Evolutionary conservation across 2,888 invertebrate species (phyloP).

Genomic region (Tinea semifulvella): DNA sequence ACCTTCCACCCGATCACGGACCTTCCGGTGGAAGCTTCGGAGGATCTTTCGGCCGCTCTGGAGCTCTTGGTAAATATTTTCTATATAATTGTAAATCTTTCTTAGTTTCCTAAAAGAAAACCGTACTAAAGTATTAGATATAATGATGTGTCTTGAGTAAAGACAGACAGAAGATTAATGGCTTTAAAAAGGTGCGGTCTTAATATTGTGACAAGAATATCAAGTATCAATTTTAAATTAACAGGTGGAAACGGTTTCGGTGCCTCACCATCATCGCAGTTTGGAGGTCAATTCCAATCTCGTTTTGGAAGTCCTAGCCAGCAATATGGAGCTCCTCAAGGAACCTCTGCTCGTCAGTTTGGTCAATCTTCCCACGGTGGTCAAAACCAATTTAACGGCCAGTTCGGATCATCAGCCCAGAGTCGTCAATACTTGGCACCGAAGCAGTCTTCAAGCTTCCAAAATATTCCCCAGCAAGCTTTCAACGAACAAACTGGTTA

Average conservation of each 20-base stretch:
- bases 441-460: conserved; percentile 28
- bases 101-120: too few species aligned
- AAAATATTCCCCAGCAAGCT: conserved; percentile 40
- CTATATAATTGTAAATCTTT: too few species aligned
- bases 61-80: conserved; percentile 6
- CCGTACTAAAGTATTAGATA: too few species aligned
- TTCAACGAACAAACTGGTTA: conserved; percentile 54
- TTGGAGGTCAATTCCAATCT: conserved; percentile 1
- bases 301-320: conserved; percentile 9
- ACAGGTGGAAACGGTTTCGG: not conserved
- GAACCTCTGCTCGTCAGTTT: conserved; percentile 8
- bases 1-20: conserved; percentile 47
- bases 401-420: conserved; percentile 12
- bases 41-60: not conserved
- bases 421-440: conserved; percentile 49
- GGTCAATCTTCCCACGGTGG: conserved; percentile 6
- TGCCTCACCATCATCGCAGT: not conserved
- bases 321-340: conserved; percentile 10
- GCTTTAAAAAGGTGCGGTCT: too few species aligned
- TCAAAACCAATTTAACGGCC: not conserved
- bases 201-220: too few species aligned
- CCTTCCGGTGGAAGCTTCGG: conserved; percentile 22
- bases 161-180: too few species aligned
- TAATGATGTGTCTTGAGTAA: too few species aligned
- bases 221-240: too few species aligned